Base-by-base conservation (phyloP, 2,797 vertebrate species). In the Vireo griseus region DNA sequence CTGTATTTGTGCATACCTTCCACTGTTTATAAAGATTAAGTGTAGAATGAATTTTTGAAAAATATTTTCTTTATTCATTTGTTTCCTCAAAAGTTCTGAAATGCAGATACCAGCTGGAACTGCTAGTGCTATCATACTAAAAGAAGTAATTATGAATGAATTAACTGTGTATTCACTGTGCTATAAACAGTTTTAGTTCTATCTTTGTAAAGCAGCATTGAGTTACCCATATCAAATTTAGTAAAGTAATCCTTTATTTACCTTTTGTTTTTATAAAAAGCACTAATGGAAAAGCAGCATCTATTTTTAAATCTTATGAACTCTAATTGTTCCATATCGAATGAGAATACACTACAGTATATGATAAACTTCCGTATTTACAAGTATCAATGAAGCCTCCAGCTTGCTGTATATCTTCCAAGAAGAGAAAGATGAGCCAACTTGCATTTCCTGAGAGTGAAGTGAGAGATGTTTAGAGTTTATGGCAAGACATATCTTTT, bases 381-480 rank as follows among this genome's bases (percentile, higher is more conserved):
- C 97, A 98, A 98, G 98, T 98, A 98, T 97, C 97, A 97, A 94
- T 97, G 98, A 97, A 97, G 97, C 97, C 97, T 97, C 94, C 93
- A 96, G 96, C 97, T 97, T 97, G 98, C 98, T 98, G 98, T 98
- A 96, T 97, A 97, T 98, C 98, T 98, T 98, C 98, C 98, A 98
- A 98, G 98, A 97, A 94, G 96, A 95, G 98, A 98, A 98, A 98
- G 97, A 97, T 57, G 97, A 98, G 98, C 97, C 97, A 97, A 97
- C 95, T 97, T 97, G 98, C 97, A 98, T 98, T 98, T 99, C 98
- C 98, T 98, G 98, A 97, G 94, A 98, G 98, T 98, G 98, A 98
- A 98, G 98, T 98, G 98, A 99, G 98, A 99, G 98, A 99, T 98
- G 98, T 97, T 98, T 98, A 97, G 98, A 97, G 97, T 98, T 98